Percentiles rank a stretch among this genome's conserved stretches.
These are phyloP conservation scores for Phrynocephalus versicolor DNA, from an alignment of 2,113 vertebrate species.

Conservation along the genomic window DNA sequence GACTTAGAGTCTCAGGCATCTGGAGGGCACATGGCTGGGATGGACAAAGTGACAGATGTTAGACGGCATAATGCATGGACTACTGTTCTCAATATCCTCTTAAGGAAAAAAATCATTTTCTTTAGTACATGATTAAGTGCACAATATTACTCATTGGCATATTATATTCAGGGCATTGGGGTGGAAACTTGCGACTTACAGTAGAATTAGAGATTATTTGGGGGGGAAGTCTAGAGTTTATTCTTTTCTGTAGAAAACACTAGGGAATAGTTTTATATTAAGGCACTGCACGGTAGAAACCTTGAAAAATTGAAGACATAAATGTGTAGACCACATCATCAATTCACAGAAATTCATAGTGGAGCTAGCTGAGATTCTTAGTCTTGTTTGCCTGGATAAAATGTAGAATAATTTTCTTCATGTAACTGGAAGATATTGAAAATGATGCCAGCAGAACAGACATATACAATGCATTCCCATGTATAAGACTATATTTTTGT, in stretches of 20 bases:
- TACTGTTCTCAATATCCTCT: not conserved
- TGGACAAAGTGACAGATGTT: not conserved
- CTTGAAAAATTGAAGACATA: slow-evolving; percentile 26
- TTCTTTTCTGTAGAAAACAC: slow-evolving; percentile 8
- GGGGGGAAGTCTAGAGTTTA: slow-evolving; percentile 26
- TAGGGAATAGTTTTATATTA: slow-evolving; percentile 30
- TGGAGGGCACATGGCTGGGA: not conserved
- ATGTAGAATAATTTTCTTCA: not conserved
- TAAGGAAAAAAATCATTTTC: not conserved
- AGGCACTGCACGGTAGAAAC: slow-evolving; percentile 23
- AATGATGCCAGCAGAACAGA: not conserved
- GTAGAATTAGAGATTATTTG: slow-evolving; percentile 26
- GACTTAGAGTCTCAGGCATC: not conserved
- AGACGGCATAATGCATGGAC: not conserved
- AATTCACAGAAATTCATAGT: slow-evolving; percentile 40
- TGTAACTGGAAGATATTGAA: not conserved
- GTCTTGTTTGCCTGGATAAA: not conserved
- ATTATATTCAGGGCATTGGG: not conserved
- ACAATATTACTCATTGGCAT: not conserved
- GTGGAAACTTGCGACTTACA: slow-evolving; percentile 6
- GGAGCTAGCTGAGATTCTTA: slow-evolving; percentile 10
- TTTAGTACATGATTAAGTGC: not conserved
- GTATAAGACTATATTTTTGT: no score
- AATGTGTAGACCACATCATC: slow-evolving; percentile 24
- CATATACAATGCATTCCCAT: no score